These are phyloP conservation scores for Graphium colonna DNA, from an alignment of 2,888 invertebrate genomes.

Conservation along the genomic window DNA sequence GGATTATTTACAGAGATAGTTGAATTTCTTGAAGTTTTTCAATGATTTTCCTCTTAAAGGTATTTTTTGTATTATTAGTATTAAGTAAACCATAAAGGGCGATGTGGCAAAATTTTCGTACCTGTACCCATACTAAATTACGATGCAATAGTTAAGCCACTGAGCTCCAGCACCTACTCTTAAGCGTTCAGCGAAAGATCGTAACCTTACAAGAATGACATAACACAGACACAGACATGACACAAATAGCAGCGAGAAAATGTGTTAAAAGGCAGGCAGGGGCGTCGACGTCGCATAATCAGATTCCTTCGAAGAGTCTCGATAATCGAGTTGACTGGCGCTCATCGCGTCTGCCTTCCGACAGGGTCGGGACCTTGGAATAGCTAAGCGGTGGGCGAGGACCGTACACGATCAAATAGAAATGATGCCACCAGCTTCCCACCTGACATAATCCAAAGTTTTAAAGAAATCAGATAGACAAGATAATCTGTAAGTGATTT, in stretches of 20 bases:
- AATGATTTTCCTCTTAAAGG: too few relatives aligned
- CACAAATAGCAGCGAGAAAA: background rate
- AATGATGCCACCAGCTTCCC: background rate
- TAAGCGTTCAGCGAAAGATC: conserved; percentile 6
- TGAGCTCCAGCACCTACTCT: background rate
- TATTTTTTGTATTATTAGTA: too few relatives aligned
- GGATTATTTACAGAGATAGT: too few relatives aligned
- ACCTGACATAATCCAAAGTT: background rate
- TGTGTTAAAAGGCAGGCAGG: background rate
- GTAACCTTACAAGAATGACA: background rate
- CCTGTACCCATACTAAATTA: background rate
- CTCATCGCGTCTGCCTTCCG: background rate
- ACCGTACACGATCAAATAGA: background rate
- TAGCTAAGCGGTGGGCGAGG: background rate
- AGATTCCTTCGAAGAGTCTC: conserved; percentile 20
- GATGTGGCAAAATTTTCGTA: too few relatives aligned
- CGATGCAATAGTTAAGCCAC: background rate
- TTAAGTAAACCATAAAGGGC: too few relatives aligned
- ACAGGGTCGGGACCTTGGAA: background rate
- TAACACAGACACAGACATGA: background rate
- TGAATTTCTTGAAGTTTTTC: too few relatives aligned
- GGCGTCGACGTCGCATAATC: conserved; percentile 21
- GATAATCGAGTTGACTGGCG: conserved; percentile 22
- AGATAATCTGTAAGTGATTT: background rate
- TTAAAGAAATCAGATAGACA: background rate